Evolutionary conservation across 2,888 invertebrate genomes (phyloP), one percentile per base, ranked within the genome.

Genomic region (Eupithecia subfuscata): DNA sequence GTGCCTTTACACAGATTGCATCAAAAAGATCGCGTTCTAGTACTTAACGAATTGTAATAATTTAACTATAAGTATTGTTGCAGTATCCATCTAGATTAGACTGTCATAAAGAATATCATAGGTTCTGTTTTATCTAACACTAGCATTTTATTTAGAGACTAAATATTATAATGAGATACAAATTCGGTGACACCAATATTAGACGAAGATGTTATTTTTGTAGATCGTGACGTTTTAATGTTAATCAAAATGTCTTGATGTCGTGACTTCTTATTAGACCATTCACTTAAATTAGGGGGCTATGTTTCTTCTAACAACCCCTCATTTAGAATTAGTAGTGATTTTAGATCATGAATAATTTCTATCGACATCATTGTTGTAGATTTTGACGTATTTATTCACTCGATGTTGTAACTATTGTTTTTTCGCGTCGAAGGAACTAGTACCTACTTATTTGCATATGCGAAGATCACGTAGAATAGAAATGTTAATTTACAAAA

Each of bases 1-100:
- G 93, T 94, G 93, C 93, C 93, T 94, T 92, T 87, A 90, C 89
- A 89, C 84, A 82, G 78, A 81, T 77, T 80, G 77, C 84, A 85
- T 74, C 73, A n/a, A 64, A 71, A 80, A 71, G 71, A 81, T 78
- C 73, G 75, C 78, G 65, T 76, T 76, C 79, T 86, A 88, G 90
- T 91, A 91, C 89, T 90, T 92, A 91, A 89, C 86, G 79, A 83
- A 86, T 85, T 87, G 90, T 89, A 91, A 90, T 89, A 88, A 86
- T 84, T 79, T 84, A 79, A 84, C 82, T 74, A 73, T 83, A 86
- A 88, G 85, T 90, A 89, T 89, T 89, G 80, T 85, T 85, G 84
- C 87, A 84, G 85, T 88, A 86, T 86, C 76, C 81, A 81, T 60
- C 1, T 60, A 60, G 25, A 60, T 71, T 83, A 85, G 75, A 68